Evolutionary conservation across 2,113 vertebrate genomes (phyloP).

Genomic region (Hirundichthys speculiger): DNA sequence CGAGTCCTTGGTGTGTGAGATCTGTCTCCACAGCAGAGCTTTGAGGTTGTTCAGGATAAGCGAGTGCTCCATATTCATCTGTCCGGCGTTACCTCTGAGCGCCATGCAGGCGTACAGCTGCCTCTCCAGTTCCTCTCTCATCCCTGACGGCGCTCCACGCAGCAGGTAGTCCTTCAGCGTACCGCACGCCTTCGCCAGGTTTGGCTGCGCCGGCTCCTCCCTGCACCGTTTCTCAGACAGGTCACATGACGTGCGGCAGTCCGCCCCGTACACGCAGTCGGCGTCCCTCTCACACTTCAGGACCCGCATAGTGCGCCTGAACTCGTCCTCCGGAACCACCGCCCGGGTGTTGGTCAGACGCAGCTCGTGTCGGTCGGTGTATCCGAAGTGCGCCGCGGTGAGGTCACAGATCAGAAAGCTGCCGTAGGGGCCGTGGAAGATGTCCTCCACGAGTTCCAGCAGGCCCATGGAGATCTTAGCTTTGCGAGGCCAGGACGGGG

Average conservation of each 20-base stretch:
- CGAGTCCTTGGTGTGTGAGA: slow-evolving; percentile 98
- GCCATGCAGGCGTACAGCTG: slow-evolving; percentile 95
- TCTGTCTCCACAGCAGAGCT: slow-evolving; percentile 97
- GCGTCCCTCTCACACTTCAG: slow-evolving; percentile 88
- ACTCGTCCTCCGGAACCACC: slow-evolving; percentile 89
- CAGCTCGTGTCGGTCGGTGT: slow-evolving; percentile 94
- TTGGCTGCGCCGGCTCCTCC: slow-evolving; percentile 90
- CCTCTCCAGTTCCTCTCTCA: slow-evolving; percentile 94
- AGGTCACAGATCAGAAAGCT: slow-evolving; percentile 98
- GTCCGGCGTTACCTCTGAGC: slow-evolving; percentile 90
- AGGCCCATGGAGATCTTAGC: slow-evolving; percentile 98
- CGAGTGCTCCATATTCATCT: slow-evolving; percentile 99
- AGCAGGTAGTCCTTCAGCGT: slow-evolving; percentile 95
- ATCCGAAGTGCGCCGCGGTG: slow-evolving; percentile 89
- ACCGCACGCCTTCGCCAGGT: slow-evolving; percentile 93
- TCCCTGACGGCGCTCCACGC: slow-evolving; percentile 87
- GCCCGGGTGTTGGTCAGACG: slow-evolving; percentile 90
- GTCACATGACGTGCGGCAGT: slow-evolving; percentile 92
- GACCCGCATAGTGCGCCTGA: slow-evolving; percentile 88
- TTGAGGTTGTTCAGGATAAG: slow-evolving; percentile 98
- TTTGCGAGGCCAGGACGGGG: slow-evolving; percentile 96
- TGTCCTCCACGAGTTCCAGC: slow-evolving; percentile 96
- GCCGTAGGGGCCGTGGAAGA: slow-evolving; percentile 97
- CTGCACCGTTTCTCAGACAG: slow-evolving; percentile 87
- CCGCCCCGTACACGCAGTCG: slow-evolving; percentile 91